phyloP scores from a whole-genome alignment of 2,888 invertebrate genomes.

The Scrobipalpa atriplicella region DNA sequence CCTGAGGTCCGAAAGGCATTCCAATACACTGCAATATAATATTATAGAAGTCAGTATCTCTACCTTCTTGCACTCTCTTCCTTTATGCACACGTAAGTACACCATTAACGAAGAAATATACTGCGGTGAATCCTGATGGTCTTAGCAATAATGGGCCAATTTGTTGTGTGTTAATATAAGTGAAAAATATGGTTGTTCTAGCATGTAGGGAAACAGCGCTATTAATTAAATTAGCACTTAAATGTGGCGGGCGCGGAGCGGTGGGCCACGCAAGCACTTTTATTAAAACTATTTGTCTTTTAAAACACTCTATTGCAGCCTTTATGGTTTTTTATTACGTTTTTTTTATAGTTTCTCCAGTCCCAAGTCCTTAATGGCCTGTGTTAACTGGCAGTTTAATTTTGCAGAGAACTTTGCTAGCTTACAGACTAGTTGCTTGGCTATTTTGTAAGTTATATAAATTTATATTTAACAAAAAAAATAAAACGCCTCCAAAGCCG shows the following conservation, averaged over 20 bases:
- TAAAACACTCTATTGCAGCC: conserved; percentile 36
- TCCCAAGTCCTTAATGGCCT: conserved; percentile 1
- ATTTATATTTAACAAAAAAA: too few species aligned
- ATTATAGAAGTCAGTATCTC: too few species aligned
- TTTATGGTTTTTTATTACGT: conserved; percentile 21
- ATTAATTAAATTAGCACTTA: conserved; percentile 79
- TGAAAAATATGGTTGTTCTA: conserved; percentile 67
- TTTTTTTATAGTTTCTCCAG: conserved; percentile 19
- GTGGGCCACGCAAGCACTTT: conserved; percentile 45
- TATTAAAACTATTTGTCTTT: conserved; percentile 75
- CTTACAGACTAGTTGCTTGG: background rate
- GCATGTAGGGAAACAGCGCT: conserved; percentile 70
- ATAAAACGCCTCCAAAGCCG: too few species aligned
- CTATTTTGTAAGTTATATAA: too few species aligned
- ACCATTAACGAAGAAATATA: background rate
- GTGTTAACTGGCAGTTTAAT: conserved; percentile 5
- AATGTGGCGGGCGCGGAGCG: conserved; percentile 55
- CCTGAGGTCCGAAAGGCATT: too few species aligned
- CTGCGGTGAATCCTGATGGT: background rate
- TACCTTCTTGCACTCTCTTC: too few species aligned
- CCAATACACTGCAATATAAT: too few species aligned
- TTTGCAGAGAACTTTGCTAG: background rate
- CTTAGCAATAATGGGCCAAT: conserved; percentile 7
- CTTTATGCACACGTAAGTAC: background rate
- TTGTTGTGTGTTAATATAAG: conserved; percentile 46